Base-by-base conservation (phyloP, 2,113 vertebrate species). In the Saccopteryx bilineata region DNA sequence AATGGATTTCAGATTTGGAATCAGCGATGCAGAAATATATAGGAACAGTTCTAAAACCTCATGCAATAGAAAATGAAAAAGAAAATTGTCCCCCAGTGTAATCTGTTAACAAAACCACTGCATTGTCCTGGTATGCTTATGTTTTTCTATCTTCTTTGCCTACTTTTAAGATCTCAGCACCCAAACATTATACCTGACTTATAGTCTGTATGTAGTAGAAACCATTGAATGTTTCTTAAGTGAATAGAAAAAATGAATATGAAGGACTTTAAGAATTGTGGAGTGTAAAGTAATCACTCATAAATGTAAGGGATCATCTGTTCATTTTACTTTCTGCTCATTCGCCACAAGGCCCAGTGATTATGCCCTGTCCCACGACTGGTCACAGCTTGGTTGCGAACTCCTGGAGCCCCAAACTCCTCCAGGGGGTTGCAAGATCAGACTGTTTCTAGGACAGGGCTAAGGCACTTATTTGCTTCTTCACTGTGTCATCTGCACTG, bases 161-260 rank as follows among this genome's bases (percentile, higher is more conserved):
- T 87, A 71, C 4, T 95, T 71, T n/a, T 39, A 89, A 91, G 24
- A 65, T 91, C 74, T 19, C 31, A 90, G 58, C 31, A 60, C 54
- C n/a, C 61, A 95, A 75, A 76, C n/a, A 33, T 72, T 89, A 21
- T 95, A 18, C 23, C 50, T 92, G 69, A 46, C n/a, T 78, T 68
- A 18, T 85, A 69, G 50, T 79, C 61, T 69, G 1, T 86, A 56
- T 79, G 14, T 80, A 61, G 48, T 71, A 96, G 26, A 63, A 63
- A 28, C 1, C 58, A 66, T 86, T 69, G 86, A 85, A 60, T 86
- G 2, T 82, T 63, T 87, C n/a, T 93, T 83, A 46, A 79, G 39
- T 71, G 56, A 84, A 58, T 58, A 17, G 26, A 84, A 84, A 63
- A 74, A 71, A 31, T 91, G 52, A 56, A 8, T 58, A 4, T 76